Base-by-base conservation (phyloP, 2,888 invertebrate species). In the Spisula subtruncata region DNA sequence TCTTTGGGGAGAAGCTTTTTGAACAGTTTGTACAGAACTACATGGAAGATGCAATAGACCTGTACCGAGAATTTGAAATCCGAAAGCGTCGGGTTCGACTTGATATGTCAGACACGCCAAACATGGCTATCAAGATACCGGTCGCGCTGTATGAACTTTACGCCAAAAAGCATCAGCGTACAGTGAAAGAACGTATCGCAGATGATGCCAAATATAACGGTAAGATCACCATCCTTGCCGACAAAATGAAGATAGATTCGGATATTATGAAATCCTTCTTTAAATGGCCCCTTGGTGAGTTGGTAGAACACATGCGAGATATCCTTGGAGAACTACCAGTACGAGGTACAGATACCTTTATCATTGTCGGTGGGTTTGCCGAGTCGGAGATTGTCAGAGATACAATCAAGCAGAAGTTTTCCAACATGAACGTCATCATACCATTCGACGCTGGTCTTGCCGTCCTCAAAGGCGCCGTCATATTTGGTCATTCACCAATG, bases 391-490 rank as follows among this genome's bases (percentile, higher is more conserved):
- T 92, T 20, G 92, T 92, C 18, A 89, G 86, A 56, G 89, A 90
- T 20, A 86, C 89, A 18, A 86, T 92, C 46, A 90, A 81, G 81
- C 48, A 81, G 1, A 89, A 87, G 41, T 92, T 92, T 56, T 81
- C 91, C 16, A 89, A 92, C 85, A 89, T 90, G 84, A 87, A 83
- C n/a, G 87, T 91, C 4, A 75, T 92, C 0, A 85, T 91, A 79
- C 92, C 92, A 4, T 82, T 90, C 25, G 92, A 92, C 32, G 91
- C 92, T 14, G 92, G 91, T 5, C 85, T 91, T 0, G 91, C 90
- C 8, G 92, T 92, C 8, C 81, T 92, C 14, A 91, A 91, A 81
- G 92, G 92, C 1, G 92, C 92, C 20, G 92, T 92, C 18, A 91
- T 92, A 25, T 92, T 88, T 86, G 92, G 92, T 29, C 92, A 92